Conservation (phyloP, 2,113 vertebrate genomes). For the Nannobrachium achirus region DNA sequence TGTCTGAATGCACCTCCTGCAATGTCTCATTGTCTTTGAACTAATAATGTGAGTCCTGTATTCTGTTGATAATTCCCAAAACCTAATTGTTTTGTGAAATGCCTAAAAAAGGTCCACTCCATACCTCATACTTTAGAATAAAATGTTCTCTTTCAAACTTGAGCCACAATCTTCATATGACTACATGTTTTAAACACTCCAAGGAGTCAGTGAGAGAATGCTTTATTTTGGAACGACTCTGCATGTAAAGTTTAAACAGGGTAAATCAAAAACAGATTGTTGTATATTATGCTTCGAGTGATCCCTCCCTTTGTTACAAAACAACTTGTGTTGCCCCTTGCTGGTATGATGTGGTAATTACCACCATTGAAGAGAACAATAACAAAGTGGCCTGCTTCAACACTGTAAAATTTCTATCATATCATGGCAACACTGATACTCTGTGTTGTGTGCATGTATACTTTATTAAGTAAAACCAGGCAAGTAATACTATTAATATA, state of each 20-base stretch:
- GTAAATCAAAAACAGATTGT: conserved; percentile 38
- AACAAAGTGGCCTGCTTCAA: neutral
- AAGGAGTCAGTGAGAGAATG: conserved; percentile 4
- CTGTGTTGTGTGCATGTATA: too few relatives aligned
- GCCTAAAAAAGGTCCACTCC: too few relatives aligned
- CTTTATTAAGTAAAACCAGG: too few relatives aligned
- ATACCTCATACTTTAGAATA: too few relatives aligned
- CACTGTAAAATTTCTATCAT: conserved; percentile 1
- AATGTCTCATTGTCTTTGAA: too few relatives aligned
- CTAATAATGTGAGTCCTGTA: too few relatives aligned
- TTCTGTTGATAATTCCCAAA: too few relatives aligned
- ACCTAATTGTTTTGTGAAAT: too few relatives aligned
- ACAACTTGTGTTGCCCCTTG: conserved; percentile 21
- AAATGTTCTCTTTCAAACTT: too few relatives aligned
- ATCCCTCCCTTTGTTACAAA: neutral
- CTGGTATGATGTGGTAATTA: conserved; percentile 22
- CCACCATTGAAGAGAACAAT: neutral
- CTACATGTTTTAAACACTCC: conserved; percentile 2
- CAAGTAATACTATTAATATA: too few relatives aligned
- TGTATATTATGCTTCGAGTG: neutral
- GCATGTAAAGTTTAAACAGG: conserved; percentile 20
- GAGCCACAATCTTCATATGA: conserved; percentile 13
- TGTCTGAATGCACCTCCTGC: too few relatives aligned
- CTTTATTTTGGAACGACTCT: conserved; percentile 27
- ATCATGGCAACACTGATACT: neutral